Conservation (phyloP, 2,888 invertebrate genomes). For the Hybos culiciformis region DNA sequence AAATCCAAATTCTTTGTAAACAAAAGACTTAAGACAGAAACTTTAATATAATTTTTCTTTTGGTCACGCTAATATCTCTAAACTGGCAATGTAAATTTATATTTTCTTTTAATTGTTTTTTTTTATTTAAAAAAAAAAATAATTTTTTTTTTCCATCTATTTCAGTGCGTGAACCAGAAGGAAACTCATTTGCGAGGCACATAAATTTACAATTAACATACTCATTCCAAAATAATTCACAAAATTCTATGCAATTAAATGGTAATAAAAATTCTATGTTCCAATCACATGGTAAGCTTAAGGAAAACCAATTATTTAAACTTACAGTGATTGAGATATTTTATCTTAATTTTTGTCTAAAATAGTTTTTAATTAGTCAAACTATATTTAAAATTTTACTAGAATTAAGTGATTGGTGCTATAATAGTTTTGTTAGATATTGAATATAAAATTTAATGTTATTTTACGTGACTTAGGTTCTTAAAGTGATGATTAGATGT, state of each 20-base stretch:
- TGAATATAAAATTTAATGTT: neutral
- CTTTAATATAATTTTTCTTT: no score
- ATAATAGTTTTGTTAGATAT: neutral
- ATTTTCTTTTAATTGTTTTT: constrained; percentile 10
- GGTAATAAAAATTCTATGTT: constrained; percentile 38
- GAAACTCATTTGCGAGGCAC: constrained; percentile 62
- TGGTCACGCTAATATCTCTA: neutral
- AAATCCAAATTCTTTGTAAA: no score
- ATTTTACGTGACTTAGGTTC: neutral
- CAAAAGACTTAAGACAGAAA: no score
- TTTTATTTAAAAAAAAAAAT: constrained; percentile 20
- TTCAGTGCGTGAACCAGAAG: constrained; percentile 54
- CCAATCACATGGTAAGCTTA: constrained; percentile 45
- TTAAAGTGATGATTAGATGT: no score
- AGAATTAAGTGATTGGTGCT: neutral
- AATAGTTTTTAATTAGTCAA: neutral
- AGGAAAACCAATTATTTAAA: neutral
- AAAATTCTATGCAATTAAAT: constrained; percentile 34
- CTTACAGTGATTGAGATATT: neutral
- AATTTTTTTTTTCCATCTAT: constrained; percentile 21
- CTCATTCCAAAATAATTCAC: constrained; percentile 71
- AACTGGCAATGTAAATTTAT: no score
- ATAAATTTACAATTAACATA: constrained; percentile 81
- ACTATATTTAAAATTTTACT: neutral
- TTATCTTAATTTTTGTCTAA: neutral